Percentiles rank a stretch among this genome's conserved stretches.
Evolutionary conservation across 2,888 invertebrate species (phyloP).

Genomic region (Xestia xanthographa): DNA sequence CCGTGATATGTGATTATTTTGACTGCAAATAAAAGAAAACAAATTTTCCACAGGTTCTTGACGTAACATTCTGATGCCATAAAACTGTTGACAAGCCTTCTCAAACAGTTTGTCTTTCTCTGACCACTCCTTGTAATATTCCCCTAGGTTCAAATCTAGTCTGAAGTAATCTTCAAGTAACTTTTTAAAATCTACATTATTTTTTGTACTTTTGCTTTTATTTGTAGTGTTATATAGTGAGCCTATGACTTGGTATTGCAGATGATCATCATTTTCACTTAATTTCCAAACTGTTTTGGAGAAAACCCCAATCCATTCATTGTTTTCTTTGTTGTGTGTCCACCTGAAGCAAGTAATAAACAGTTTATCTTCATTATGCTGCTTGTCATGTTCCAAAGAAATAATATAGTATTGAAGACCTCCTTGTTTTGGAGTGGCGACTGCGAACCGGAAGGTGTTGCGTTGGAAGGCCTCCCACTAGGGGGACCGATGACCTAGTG

Average conservation of each 20-base stretch:
- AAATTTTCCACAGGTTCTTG: conserved; percentile 98
- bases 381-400: not conserved
- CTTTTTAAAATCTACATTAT: conserved; percentile 80
- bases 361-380: not conserved
- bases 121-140: conserved; percentile 94
- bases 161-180: conserved; percentile 94
- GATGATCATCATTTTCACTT: conserved; percentile 90
- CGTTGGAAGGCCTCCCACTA: too few relatives aligned
- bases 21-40: conserved; percentile 99
- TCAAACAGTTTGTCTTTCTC: conserved; percentile 93
- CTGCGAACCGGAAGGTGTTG: too few relatives aligned
- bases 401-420: not conserved
- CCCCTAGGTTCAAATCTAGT: conserved; percentile 92
- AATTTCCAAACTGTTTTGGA: conserved; percentile 94
- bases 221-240: conserved; percentile 70
- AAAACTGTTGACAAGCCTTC: conserved; percentile 92
- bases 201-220: conserved; percentile 46
- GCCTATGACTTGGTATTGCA: conserved; percentile 92
- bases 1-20: conserved; percentile 98
- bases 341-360: conserved; percentile 88
- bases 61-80: conserved; percentile 96
- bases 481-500: too few relatives aligned
- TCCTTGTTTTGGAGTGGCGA: too few relatives aligned
- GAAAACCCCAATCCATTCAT: conserved; percentile 95
- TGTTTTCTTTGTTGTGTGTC: conserved; percentile 85